phyloP scores from a whole-genome alignment of 2,113 vertebrate genomes.

The Grallaria varia region DNA sequence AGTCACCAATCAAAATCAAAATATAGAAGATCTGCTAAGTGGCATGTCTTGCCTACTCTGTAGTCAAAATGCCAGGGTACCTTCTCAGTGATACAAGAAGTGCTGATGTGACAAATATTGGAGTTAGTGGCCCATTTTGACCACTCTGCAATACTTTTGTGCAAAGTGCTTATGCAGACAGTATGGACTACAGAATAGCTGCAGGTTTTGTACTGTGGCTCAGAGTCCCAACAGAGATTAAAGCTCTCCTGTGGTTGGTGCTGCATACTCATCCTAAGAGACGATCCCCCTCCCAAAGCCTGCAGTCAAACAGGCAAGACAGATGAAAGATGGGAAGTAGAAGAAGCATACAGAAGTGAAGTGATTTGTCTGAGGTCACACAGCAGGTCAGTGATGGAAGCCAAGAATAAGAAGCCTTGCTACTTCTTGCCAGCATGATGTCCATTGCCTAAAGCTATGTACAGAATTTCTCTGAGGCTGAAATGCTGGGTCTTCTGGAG shows the following conservation, averaged over 20 bases:
- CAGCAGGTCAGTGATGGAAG: constrained; percentile 36
- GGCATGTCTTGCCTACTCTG: background rate
- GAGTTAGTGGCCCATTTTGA: background rate
- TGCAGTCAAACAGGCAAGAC: constrained; percentile 28
- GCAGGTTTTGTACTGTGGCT: constrained; percentile 25
- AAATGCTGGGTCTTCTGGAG: background rate
- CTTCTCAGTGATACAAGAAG: background rate
- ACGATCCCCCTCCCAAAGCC: constrained; percentile 20
- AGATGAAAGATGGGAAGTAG: constrained; percentile 14
- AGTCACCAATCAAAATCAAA: background rate
- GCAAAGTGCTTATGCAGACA: background rate
- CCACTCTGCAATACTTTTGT: background rate
- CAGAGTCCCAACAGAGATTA: constrained; percentile 55
- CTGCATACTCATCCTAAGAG: constrained; percentile 11
- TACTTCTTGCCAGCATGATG: constrained; percentile 55
- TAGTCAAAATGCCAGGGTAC: background rate
- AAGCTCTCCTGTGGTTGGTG: constrained; percentile 45
- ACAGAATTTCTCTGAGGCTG: constrained; percentile 41
- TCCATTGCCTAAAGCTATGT: constrained; percentile 33
- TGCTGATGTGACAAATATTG: background rate
- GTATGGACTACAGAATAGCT: constrained; percentile 19
- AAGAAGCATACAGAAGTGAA: constrained; percentile 25
- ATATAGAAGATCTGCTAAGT: background rate
- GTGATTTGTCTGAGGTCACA: constrained; percentile 58
- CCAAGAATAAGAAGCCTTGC: constrained; percentile 54